Percentiles rank a stretch among this genome's conserved stretches.
Conservation (phyloP, 92 coral and sea anemone genomes). For the Porites evermanni region DNA sequence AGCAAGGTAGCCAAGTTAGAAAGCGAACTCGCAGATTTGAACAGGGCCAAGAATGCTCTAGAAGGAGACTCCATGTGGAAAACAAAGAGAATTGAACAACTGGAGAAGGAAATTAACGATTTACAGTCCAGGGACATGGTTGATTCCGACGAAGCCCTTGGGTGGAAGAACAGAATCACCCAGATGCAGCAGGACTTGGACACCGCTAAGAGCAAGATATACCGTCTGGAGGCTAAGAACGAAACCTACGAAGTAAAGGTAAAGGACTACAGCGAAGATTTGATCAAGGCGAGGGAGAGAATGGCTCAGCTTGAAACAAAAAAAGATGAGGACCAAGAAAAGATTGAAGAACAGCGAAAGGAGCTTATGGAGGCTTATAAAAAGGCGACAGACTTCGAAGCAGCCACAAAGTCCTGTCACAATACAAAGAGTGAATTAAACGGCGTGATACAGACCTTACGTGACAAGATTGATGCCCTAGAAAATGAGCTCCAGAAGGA, state of each 20-base stretch:
- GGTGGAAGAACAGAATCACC: conserved; percentile 85
- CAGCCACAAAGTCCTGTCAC: conserved; percentile 85
- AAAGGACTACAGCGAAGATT: conserved; percentile 86
- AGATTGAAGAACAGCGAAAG: conserved; percentile 87
- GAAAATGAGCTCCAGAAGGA: conserved; percentile 96
- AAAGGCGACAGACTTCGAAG: conserved; percentile 92
- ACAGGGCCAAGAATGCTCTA: conserved; percentile 80
- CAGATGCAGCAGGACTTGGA: conserved; percentile 80
- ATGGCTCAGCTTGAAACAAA: conserved; percentile 89
- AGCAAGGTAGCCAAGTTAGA: conserved; percentile 67
- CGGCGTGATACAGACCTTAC: conserved; percentile 87
- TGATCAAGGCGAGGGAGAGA: conserved; percentile 93
- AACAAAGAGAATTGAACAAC: conserved; percentile 82
- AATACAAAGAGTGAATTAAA: conserved; percentile 89
- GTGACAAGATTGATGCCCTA: conserved; percentile 84
- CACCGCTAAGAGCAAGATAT: conserved; percentile 81
- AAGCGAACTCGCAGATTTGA: conserved; percentile 72
- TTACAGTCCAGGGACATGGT: conserved; percentile 86
- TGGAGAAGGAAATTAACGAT: conserved; percentile 80
- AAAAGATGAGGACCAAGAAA: conserved; percentile 82
- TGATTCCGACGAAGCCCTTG: conserved; percentile 82
- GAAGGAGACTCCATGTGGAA: conserved; percentile 90
- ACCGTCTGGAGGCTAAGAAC: conserved; percentile 89
- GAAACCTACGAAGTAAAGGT: conserved; percentile 86
- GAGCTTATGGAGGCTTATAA: conserved; percentile 92